These are phyloP conservation scores for Pomacea maculata DNA, from an alignment of 1,140 invertebrate genomes.

Conservation along the genomic window DNA sequence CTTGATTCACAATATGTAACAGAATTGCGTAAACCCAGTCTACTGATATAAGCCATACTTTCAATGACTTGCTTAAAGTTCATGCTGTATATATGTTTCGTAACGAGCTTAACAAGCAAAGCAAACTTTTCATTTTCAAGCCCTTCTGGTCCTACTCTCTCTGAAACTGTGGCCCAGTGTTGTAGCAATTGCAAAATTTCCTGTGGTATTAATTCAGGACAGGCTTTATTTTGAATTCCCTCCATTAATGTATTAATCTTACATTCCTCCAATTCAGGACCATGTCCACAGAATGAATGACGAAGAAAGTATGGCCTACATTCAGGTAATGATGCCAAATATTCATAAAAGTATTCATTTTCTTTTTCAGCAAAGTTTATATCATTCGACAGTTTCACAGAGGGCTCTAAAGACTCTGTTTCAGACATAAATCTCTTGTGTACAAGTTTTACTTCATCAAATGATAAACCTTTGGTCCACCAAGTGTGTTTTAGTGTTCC, in stretches of 20 bases:
- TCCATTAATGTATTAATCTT: not conserved
- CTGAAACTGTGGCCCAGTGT: conserved; percentile 13
- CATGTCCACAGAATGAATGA: not conserved
- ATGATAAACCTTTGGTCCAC: no score
- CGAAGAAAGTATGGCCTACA: conserved; percentile 11
- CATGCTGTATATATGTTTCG: not conserved
- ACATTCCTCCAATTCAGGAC: not conserved
- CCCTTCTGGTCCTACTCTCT: conserved; percentile 3
- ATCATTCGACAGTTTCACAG: no score
- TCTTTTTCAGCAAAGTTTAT: conserved; percentile 14
- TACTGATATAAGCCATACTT: conserved; percentile 7
- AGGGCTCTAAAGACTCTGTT: no score
- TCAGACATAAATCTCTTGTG: no score
- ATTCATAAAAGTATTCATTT: conserved; percentile 17
- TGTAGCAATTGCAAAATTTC: not conserved
- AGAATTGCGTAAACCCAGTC: conserved; percentile 1
- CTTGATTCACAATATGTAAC: not conserved
- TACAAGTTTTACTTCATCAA: no score
- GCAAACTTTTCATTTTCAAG: not conserved
- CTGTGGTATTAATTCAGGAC: not conserved
- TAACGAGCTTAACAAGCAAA: not conserved
- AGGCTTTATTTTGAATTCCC: not conserved
- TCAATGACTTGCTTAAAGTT: not conserved
- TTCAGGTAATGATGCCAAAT: not conserved
- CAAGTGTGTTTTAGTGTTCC: no score